Evolutionary conservation across 1,140 invertebrate genomes (phyloP), one percentile per base, ranked within the genome.

Genomic region (Dendrolimus kikuchii): DNA sequence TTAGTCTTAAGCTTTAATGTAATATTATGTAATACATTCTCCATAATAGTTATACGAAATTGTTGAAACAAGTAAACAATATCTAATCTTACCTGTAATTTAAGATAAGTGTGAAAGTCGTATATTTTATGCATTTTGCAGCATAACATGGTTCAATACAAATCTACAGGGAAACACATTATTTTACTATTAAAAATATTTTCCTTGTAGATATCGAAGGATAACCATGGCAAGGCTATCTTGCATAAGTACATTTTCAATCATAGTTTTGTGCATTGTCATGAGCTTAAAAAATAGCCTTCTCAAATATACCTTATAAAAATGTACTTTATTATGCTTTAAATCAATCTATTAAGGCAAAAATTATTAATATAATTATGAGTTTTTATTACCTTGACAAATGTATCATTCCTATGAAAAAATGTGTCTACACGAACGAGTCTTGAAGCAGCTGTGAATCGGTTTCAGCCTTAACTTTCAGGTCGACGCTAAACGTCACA

Each of bases 1-100:
- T 76, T 80, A 77, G 74, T 65, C 58, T 57, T 83, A 81, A 81
- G 76, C 67, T 77, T 73, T 69, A 74, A 77, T 69, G 60, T 73
- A 64, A 66, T 59, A 46, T 55, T 46, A 55, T 55, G 10, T 6
- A 8, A 53, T 40, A 6, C 7, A 51, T 42, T 38, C 23, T 49
- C 42, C 41, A 40, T 54, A 54, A 44, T 44, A 44, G 38, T 43
- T 56, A 53, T 49, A 40, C 43, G 44, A 45, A 55, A 57, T 54
- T 54, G 57, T 52, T 43, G 41, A 48, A 49, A 44, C 39, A 41
- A 9, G 38, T 39, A 41, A 39, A 36, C 8, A 46, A 7, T 52
- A 38, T 9, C 6, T 43, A 42, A 42, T 42, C 41, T 42, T n/a
- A 42, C 41, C 6, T 42, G 41, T 23, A 23, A 23, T 23, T 23